Evolutionary conservation across 2,888 invertebrate genomes (phyloP).

Genomic region (Galerucella nymphaeae): DNA sequence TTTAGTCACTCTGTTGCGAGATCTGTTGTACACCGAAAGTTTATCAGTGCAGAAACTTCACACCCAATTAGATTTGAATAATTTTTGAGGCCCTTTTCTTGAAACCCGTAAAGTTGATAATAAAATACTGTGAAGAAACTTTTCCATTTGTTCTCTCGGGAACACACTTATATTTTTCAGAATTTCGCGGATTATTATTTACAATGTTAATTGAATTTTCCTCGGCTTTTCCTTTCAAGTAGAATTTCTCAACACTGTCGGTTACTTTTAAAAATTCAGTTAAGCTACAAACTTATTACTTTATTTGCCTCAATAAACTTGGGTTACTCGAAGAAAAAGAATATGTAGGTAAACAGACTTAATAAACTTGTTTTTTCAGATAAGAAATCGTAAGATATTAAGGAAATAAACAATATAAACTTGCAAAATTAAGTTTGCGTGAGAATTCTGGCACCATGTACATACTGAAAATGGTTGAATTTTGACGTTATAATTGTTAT

Average conservation of each 20-base stretch:
- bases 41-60: conserved; percentile 35
- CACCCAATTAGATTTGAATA: conserved; percentile 33
- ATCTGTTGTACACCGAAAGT: conserved; percentile 26
- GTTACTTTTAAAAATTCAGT: not conserved
- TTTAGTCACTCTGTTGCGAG: conserved; percentile 11
- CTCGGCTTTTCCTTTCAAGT: not conserved
- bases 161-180: not conserved
- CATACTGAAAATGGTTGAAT: too few relatives aligned
- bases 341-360: too few relatives aligned
- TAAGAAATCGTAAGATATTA: too few relatives aligned
- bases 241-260: not conserved
- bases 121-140: conserved; percentile 25
- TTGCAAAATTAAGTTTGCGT: too few relatives aligned
- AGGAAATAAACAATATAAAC: too few relatives aligned
- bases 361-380: too few relatives aligned
- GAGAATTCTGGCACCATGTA: too few relatives aligned
- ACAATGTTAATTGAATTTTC: conserved; percentile 9
- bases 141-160: conserved; percentile 15
- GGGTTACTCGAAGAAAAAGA: too few relatives aligned
- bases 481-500: too few relatives aligned
- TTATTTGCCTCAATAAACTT: too few relatives aligned
- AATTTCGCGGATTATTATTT: conserved; percentile 8
- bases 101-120: conserved; percentile 15
- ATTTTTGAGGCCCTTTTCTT: conserved; percentile 31
- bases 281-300: not conserved